Evolutionary conservation across 53 echinoderm and acorn worm species (phyloP).

Genomic region (Glandiceps talaboti): DNA sequence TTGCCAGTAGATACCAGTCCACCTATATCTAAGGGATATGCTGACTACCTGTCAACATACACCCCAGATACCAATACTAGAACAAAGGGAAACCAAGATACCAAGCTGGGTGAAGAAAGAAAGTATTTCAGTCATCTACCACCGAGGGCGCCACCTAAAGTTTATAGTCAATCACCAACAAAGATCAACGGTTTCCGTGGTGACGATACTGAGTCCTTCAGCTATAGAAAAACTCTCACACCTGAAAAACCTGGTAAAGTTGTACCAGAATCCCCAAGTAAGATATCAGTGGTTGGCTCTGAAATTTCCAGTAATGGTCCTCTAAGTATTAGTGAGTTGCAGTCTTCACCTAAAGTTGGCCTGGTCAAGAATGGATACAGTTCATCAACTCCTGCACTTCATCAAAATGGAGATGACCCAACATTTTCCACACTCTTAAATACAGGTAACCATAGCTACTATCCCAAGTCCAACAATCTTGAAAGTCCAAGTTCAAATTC

Average conservation of each 20-base stretch:
- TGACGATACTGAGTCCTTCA: not conserved
- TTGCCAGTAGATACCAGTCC: not conserved
- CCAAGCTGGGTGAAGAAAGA: not conserved
- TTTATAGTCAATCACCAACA: not conserved
- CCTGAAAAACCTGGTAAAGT: too few species aligned
- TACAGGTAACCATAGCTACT: too few species aligned
- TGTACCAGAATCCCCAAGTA: not conserved
- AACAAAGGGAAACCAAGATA: not conserved
- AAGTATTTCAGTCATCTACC: not conserved
- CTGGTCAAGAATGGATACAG: not conserved
- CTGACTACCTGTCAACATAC: not conserved
- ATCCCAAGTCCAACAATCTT: too few species aligned
- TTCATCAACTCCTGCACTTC: not conserved
- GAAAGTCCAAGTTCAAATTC: too few species aligned
- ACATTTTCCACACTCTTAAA: too few species aligned
- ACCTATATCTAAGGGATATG: not conserved
- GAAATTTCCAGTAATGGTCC: not conserved
- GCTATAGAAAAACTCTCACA: not conserved
- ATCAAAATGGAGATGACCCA: not conserved
- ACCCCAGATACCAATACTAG: not conserved
- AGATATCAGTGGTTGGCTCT: not conserved
- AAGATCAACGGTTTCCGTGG: not conserved
- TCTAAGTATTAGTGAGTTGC: not conserved
- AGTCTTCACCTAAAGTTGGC: not conserved
- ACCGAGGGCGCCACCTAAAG: not conserved